Base-by-base conservation (phyloP, 2,113 vertebrate species). In the Montifringilla adamsi region DNA sequence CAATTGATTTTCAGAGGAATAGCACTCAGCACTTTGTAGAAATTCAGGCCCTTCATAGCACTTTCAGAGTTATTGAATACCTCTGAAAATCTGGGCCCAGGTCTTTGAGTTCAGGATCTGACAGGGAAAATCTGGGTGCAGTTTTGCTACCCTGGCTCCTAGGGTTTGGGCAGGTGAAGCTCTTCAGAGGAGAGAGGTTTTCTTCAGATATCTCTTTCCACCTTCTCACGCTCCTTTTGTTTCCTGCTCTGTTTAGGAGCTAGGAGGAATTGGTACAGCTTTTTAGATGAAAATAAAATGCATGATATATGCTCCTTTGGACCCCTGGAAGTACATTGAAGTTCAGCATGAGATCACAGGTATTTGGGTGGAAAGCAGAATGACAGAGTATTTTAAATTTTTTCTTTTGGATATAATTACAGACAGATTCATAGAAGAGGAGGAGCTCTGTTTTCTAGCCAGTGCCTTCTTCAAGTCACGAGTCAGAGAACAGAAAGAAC, bases 1-100 rank as follows among this genome's bases (percentile, higher is more conserved):
- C 84, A 95, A 96, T 96, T 95, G 96, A 97, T 96, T 96, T 97
- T 94, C 84, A 44, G 76, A 79, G 76, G 76, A 93, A 84, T 90
- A 82, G 76, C 80, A 93, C 88, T 96, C 95, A 96, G 94, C 91
- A 94, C 64, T 97, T 90, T 93, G 70, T 37, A 77, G 87, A 94
- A 95, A 94, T 39, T 41, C 67, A 89, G 56, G 56, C 30, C 60
- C 63, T 87, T 90, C 78, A 84, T 73, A 87, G 83, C 60, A 67
- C 90, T 95, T 90, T 77, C 63, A 94, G 79, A 88, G 66, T 90
- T 81, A 94, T 7, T 78, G 78, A 62, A 49, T 50, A 16, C 43
- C 74, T 81, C 49, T 39, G 46, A 68, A 92, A 90, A 83, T 58
- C n/a, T 88, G 17, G 7, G 43, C n/a, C 64, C 26, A 44, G 80